Evolutionary conservation across 2,797 vertebrate species (phyloP).

Genomic region (Sebastes aleutianus): DNA sequence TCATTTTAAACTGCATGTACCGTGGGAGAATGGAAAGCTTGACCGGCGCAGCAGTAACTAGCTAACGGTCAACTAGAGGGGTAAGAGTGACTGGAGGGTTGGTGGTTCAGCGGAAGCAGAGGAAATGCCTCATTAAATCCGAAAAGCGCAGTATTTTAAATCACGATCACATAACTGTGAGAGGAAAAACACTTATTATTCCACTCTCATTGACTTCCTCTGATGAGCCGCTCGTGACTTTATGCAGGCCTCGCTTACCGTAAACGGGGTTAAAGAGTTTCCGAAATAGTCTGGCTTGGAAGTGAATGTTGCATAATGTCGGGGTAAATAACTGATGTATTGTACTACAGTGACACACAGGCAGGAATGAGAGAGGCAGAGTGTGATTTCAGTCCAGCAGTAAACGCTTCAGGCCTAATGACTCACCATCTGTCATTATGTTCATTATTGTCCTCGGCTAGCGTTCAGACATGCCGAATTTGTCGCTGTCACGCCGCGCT

Average conservation of each 20-base stretch:
- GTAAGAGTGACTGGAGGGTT: background rate
- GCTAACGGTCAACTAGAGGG: background rate
- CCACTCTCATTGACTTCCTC: background rate
- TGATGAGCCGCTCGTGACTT: conserved; percentile 53
- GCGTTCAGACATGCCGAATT: background rate
- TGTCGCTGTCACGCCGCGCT: background rate
- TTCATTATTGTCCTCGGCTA: conserved; percentile 16
- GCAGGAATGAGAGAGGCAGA: conserved; percentile 18
- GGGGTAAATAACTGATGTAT: conserved; percentile 48
- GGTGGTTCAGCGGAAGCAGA: background rate
- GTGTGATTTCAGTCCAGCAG: conserved; percentile 49
- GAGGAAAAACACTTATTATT: conserved; percentile 14
- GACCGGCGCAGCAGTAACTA: background rate
- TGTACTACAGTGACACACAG: conserved; percentile 26
- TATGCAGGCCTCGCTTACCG: conserved; percentile 3
- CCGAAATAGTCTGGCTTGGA: conserved; percentile 17
- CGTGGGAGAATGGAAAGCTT: background rate
- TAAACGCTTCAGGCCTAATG: conserved; percentile 36
- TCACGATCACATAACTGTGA: background rate
- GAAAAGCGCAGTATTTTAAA: background rate
- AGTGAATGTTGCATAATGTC: conserved; percentile 50
- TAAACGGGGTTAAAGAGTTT: conserved; percentile 48
- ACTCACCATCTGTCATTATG: conserved; percentile 45
- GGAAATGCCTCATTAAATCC: conserved; percentile 3
- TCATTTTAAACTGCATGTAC: background rate